Percentiles rank a stretch among this genome's conserved stretches.
These are phyloP conservation scores for Ochropleura leucogaster DNA, from an alignment of 2,888 invertebrate genomes.

Conservation along the genomic window DNA sequence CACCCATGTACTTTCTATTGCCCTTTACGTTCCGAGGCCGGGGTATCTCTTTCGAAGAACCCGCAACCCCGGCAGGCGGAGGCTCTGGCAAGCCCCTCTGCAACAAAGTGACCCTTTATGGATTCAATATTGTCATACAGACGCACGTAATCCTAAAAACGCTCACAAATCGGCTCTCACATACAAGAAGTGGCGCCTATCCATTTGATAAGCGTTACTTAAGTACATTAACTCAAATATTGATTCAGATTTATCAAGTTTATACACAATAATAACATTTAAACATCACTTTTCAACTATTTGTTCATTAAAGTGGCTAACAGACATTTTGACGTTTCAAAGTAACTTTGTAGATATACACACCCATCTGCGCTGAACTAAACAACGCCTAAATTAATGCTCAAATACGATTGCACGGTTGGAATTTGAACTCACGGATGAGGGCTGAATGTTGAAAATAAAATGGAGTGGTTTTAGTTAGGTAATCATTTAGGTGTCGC, in stretches of 20 bases:
- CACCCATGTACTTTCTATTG: too few species aligned
- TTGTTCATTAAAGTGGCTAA: slow-evolving; percentile 26
- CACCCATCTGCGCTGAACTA: too few species aligned
- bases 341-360: slow-evolving; percentile 3
- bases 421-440: background rate
- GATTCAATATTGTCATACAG: too few species aligned
- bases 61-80: too few species aligned
- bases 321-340: slow-evolving; percentile 28
- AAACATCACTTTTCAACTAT: slow-evolving; percentile 21
- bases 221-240: slow-evolving; percentile 28
- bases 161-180: background rate
- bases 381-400: too few species aligned
- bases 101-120: too few species aligned
- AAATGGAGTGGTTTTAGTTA: background rate
- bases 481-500: background rate
- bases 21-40: too few species aligned
- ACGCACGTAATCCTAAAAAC: too few species aligned
- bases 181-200: slow-evolving; percentile 23
- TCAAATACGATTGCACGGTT: background rate
- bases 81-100: too few species aligned
- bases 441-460: background rate
- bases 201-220: slow-evolving; percentile 23
- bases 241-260: slow-evolving; percentile 18
- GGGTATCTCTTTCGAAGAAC: too few species aligned
- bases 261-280: slow-evolving; percentile 22